These are phyloP conservation scores for Agriopis leucophaearia DNA, from an alignment of 2,888 invertebrate species.

Conservation along the genomic window DNA sequence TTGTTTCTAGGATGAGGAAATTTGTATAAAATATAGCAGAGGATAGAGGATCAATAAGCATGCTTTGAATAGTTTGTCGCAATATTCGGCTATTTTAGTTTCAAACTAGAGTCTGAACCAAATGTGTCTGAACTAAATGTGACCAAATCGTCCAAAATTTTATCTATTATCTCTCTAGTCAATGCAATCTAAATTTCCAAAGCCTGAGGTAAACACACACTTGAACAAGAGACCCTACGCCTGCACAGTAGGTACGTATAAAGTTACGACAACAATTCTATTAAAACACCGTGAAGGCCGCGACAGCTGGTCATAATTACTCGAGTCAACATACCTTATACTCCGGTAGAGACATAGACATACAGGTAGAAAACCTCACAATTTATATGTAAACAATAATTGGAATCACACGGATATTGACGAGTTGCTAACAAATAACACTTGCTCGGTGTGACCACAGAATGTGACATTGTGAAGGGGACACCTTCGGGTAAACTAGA, in stretches of 20 bases:
- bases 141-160: background rate
- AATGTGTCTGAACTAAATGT: too few relatives aligned
- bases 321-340: conserved; percentile 39
- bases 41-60: conserved; percentile 3
- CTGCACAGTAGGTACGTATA: conserved; percentile 38
- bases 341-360: conserved; percentile 26
- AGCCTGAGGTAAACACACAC: conserved; percentile 17
- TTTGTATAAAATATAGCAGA: background rate
- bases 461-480: conserved; percentile 2
- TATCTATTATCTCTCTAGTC: background rate
- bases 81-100: background rate
- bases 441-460: conserved; percentile 4
- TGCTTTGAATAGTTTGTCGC: conserved; percentile 5
- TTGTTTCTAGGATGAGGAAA: too few relatives aligned
- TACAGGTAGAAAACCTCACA: conserved; percentile 33
- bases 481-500: background rate
- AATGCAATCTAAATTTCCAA: background rate
- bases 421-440: conserved; percentile 12
- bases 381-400: conserved; percentile 34
- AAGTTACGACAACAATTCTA: conserved; percentile 60
- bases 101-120: background rate
- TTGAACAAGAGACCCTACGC: conserved; percentile 26
- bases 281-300: conserved; percentile 65
- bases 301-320: conserved; percentile 56
- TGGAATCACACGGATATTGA: conserved; percentile 33